Percentiles rank a stretch among this genome's conserved stretches.
phyloP scores from a whole-genome alignment of 2,888 invertebrate genomes.

The Nephrotoma flavescens region DNA sequence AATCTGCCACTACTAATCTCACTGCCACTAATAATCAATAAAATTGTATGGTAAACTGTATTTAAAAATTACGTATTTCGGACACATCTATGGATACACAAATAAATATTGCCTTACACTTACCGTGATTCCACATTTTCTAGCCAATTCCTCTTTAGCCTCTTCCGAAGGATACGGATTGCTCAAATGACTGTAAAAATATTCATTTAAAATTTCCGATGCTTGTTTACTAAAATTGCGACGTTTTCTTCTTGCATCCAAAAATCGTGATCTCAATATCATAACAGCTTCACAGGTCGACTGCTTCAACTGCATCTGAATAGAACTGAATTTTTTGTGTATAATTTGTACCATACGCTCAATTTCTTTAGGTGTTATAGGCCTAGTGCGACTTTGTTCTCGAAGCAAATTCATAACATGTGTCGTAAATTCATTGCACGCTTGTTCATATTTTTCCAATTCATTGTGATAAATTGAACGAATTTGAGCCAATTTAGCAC shows the following conservation, averaged over 20 bases:
- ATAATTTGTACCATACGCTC: slow-evolving; percentile 98
- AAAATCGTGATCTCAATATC: slow-evolving; percentile 69
- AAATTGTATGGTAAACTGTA: too few relatives aligned
- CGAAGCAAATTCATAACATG: slow-evolving; percentile 96
- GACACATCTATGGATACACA: background rate
- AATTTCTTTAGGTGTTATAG: slow-evolving; percentile 97
- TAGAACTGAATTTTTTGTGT: slow-evolving; percentile 95
- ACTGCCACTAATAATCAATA: too few relatives aligned
- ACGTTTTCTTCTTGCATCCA: slow-evolving; percentile 75
- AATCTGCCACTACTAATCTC: too few relatives aligned
- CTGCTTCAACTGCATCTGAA: slow-evolving; percentile 97
- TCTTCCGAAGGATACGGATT: slow-evolving; percentile 99
- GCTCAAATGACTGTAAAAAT: slow-evolving; percentile 98
- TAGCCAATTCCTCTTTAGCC: slow-evolving; percentile 97
- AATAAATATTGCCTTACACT: background rate
- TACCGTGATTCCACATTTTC: slow-evolving; percentile 98
- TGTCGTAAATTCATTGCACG: slow-evolving; percentile 99
- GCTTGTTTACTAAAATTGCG: slow-evolving; percentile 99
- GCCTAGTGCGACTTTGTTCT: slow-evolving; percentile 93
- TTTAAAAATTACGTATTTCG: background rate
- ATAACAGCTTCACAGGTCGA: slow-evolving; percentile 99
- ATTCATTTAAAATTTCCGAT: slow-evolving; percentile 97
- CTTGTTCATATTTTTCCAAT: slow-evolving; percentile 98
- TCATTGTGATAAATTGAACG: slow-evolving; percentile 98
- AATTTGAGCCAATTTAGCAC: slow-evolving; percentile 96